These are phyloP conservation scores for Scaptomyza tumidula DNA, from an alignment of 2,888 invertebrate species.

Conservation along the genomic window DNA sequence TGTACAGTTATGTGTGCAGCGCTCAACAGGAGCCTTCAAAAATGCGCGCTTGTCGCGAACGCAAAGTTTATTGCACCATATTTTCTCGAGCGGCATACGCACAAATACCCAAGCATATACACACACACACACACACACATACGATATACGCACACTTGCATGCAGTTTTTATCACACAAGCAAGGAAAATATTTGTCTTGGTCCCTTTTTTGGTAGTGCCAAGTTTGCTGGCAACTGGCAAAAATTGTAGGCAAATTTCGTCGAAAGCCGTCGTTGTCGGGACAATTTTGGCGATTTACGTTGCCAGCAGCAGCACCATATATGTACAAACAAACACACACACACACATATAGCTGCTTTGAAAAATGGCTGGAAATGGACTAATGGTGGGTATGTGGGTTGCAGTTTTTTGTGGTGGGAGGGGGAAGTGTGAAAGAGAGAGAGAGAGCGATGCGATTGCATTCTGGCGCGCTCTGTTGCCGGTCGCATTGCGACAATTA, in stretches of 20 bases:
- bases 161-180: slow-evolving; percentile 64
- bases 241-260: slow-evolving; percentile 73
- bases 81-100: slow-evolving; percentile 54
- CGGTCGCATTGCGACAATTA: slow-evolving; percentile 75
- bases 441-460: slow-evolving; percentile 34
- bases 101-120: slow-evolving; percentile 36
- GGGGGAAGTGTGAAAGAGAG: not conserved
- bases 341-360: slow-evolving; percentile 36
- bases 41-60: slow-evolving; percentile 68
- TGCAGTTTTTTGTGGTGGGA: slow-evolving; percentile 12
- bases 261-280: slow-evolving; percentile 63
- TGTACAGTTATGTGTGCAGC: not conserved
- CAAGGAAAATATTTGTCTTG: slow-evolving; percentile 67
- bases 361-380: slow-evolving; percentile 63
- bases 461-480: slow-evolving; percentile 49
- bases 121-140: slow-evolving; percentile 21
- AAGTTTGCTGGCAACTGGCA: slow-evolving; percentile 58
- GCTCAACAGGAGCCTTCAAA: slow-evolving; percentile 71
- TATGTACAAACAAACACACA: slow-evolving; percentile 15
- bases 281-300: slow-evolving; percentile 73
- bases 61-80: slow-evolving; percentile 65
- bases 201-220: slow-evolving; percentile 56
- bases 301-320: slow-evolving; percentile 36
- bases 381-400: slow-evolving; percentile 5
- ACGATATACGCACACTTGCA: slow-evolving; percentile 3